Evolutionary conservation across 1,140 invertebrate genomes (phyloP), one percentile per base, ranked within the genome.

Genomic region (Akabosia matsudoensis): DNA sequence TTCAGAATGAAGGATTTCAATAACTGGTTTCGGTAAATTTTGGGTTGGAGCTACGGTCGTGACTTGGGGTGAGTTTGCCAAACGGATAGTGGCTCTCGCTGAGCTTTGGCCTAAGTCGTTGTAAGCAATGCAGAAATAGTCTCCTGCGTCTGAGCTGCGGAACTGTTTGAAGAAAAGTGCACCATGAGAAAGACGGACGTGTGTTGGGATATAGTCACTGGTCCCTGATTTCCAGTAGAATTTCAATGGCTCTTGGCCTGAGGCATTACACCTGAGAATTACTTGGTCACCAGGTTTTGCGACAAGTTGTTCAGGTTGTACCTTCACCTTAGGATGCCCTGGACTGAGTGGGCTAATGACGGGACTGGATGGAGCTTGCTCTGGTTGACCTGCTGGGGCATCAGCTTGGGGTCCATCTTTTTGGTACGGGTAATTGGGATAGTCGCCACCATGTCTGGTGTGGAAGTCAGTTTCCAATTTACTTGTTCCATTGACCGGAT

Each of bases 201-300:
- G 76, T 4, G 34, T 22, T 0, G 76, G 76, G 33, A 77, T 77
- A 45, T 74, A 74, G 30, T 67, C 73, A 18, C 14, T 52, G n/a
- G 14, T 31, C 28, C 61, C 73, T 54, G 72, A 67, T 37, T 77
- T 77, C 76, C 84, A 90, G 89, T 79, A 84, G 85, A 78, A 75
- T 71, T 75, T 86, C 85, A 81, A 86, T 82, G 79, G 86, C 87
- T 82, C 84, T 86, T 79, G 86, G 18, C 76, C 76, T 13, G 61
- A 70, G 4, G 64, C 93, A 54, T 88, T 87, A 83, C 96, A 98
- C 72, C 89, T 89, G 82, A 95, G 92, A 82, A 88, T 88, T 0
- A 94, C 90, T 0, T 89, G 91, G 22, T 88, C 88, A 24, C 95
- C 95, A 51, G 91, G 87, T 76, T 92, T 88, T 33, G 92, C 88